These are phyloP conservation scores for Nanorana parkeri DNA, from an alignment of 2,113 vertebrate genomes.

Conservation along the genomic window DNA sequence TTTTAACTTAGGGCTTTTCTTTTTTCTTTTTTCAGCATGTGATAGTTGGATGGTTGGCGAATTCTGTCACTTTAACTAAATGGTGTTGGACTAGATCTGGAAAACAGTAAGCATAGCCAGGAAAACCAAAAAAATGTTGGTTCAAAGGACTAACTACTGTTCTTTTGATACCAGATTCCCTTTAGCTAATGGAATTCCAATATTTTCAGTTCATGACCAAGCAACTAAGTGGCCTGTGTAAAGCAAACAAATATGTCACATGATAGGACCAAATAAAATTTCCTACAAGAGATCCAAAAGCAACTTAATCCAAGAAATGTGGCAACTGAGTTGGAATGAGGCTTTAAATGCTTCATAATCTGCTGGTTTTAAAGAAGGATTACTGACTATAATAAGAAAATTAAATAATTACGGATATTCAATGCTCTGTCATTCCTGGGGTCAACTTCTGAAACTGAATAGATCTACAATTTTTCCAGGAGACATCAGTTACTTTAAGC, in stretches of 20 bases:
- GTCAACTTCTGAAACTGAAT: conserved; percentile 4
- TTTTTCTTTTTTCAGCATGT: conserved; percentile 3
- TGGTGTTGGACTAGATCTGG: conserved; percentile 15
- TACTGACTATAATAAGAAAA: conserved; percentile 33
- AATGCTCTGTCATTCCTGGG: conserved; percentile 10
- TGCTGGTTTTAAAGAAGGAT: conserved; percentile 7
- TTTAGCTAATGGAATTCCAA: conserved; percentile 36
- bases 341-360: not conserved
- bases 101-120: conserved; percentile 37
- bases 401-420: conserved; percentile 1
- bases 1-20: not conserved
- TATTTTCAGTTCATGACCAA: conserved; percentile 24
- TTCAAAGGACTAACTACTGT: conserved; percentile 14
- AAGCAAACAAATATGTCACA: conserved; percentile 41
- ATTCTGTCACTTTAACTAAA: conserved; percentile 44
- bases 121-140: conserved; percentile 35
- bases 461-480: conserved; percentile 22
- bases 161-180: conserved; percentile 45
- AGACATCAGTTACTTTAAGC: not conserved
- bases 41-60: conserved; percentile 3
- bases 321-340: conserved; percentile 12
- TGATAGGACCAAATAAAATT: conserved; percentile 19
- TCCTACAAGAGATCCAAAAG: conserved; percentile 30
- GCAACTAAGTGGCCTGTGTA: conserved; percentile 24
- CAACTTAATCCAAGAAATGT: conserved; percentile 35